Conservation (phyloP, 2,888 invertebrate species). For the Cryptocephalus primarius region DNA sequence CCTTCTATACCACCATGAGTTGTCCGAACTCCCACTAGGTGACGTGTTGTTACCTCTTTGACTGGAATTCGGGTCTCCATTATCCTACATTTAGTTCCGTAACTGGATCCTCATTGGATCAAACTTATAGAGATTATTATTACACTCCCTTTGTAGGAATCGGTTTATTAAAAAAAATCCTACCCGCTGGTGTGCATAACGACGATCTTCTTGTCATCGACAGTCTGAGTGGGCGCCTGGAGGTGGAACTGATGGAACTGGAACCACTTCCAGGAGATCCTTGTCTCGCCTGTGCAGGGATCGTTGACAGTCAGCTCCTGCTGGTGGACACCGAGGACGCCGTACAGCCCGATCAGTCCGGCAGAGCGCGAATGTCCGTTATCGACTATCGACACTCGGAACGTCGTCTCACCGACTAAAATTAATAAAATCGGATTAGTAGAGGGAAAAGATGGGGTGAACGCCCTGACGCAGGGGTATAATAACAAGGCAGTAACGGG, state of each 20-base stretch:
- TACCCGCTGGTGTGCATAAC: conserved; percentile 53
- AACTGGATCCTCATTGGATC: too few species aligned
- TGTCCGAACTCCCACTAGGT: too few species aligned
- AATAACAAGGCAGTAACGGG: too few species aligned
- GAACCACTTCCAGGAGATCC: conserved; percentile 47
- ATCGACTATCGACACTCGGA: conserved; percentile 50
- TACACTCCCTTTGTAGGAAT: too few species aligned
- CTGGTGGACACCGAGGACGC: conserved; percentile 44
- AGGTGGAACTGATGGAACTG: conserved; percentile 48
- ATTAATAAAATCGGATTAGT: not conserved
- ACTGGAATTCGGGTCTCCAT: too few species aligned
- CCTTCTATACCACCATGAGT: too few species aligned
- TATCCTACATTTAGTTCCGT: not conserved
- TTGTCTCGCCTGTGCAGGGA: conserved; percentile 39
- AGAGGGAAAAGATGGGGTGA: too few species aligned
- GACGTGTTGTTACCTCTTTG: too few species aligned
- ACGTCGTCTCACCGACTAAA: conserved; percentile 40
- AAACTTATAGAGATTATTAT: too few species aligned
- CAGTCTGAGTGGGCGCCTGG: conserved; percentile 37
- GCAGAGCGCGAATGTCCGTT: conserved; percentile 52
- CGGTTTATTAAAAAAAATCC: conserved; percentile 2
- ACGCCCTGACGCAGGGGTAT: too few species aligned
- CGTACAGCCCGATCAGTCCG: conserved; percentile 47
- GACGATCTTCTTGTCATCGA: conserved; percentile 48
- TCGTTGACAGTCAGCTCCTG: conserved; percentile 47